Conservation (phyloP, 2,888 invertebrate genomes). For the Nesidiocoris tenuis region DNA sequence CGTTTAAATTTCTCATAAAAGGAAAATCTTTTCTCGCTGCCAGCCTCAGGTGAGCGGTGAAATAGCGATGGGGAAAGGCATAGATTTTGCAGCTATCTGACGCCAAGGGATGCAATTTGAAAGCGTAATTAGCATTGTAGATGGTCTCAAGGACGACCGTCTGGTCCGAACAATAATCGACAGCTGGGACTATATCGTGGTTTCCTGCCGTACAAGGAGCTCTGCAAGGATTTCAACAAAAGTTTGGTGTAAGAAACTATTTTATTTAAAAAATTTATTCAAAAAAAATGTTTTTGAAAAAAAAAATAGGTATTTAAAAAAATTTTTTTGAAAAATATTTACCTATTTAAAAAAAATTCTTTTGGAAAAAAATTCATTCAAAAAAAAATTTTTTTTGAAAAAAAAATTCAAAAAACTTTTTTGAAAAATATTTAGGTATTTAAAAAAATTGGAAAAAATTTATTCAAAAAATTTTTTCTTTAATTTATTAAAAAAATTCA, state of each 20-base stretch:
- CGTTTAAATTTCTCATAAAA: too few species aligned
- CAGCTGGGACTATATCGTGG: not conserved
- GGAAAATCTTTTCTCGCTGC: too few species aligned
- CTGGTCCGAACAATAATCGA: constrained; percentile 9
- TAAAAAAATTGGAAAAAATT: too few species aligned
- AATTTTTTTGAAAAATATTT: not conserved
- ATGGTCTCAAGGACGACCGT: constrained; percentile 1
- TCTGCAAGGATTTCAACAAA: not conserved
- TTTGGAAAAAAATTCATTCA: too few species aligned
- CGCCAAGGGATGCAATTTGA: not conserved
- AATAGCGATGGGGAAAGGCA: not conserved
- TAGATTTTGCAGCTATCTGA: not conserved
- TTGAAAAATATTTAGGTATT: too few species aligned
- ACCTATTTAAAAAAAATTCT: not conserved
- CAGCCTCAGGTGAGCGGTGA: constrained; percentile 1
- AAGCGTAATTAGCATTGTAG: not conserved
- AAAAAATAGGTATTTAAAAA: too few species aligned
- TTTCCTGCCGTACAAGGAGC: constrained; percentile 3
- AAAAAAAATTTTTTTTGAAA: too few species aligned
- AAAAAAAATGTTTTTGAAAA: too few species aligned
- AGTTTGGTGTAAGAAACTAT: not conserved
- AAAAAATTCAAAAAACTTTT: too few species aligned
- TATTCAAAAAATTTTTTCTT: too few species aligned
- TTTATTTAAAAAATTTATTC: not conserved
- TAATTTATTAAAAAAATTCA: too few species aligned